Base-by-base conservation (phyloP, 1,140 invertebrate genomes). In the Drosophila kikkawai region DNA sequence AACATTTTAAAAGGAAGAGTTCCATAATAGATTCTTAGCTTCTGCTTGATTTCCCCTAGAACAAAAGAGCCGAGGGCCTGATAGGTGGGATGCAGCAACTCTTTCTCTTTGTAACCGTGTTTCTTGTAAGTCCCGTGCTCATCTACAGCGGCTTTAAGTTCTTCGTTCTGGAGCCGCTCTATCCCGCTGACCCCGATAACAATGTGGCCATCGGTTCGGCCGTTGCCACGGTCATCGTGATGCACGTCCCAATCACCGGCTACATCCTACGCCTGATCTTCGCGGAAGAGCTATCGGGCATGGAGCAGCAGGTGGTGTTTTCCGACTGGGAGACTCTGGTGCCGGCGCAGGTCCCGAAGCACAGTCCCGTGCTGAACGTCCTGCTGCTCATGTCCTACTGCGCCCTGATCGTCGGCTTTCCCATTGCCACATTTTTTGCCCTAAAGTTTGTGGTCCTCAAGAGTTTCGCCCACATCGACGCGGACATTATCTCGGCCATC, bases 361-460 rank as follows among this genome's bases (percentile, higher is more conserved):
- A 44, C 3, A 59, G 76, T 0, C 15, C 75, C 9, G 42, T 71
- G 3, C 9, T 58, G 0, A 64, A 71, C 11, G 41, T 79, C 29
- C 34, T 79, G 6, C 58, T 79, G 15, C 34, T 65, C 17, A 53
- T 71, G 53, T 59, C 48, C 36, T 79, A 79, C 53, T 71, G 58
- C n/a, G 50, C 29, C 8, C 42, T 79, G n/a, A 79, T 79, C 9
- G 50, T 79, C 0, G 50, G 45, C 45, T 79, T 79, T 11, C 76
- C 76, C 15, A 71, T 79, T 0, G 68, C 41, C 59, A 79, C 59
- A 15, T 79, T 79, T 17, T 79, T 71, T 26, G 75, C 66, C 36
- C 22, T 79, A 11, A 79, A 79, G n/a, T 79, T 79, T 37, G 67
- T 79, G 45, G 59, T 79, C n/a, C 76, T 79, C 11, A 78, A 79